Evolutionary conservation across 2,888 invertebrate species (phyloP), one percentile per base, ranked within the genome.

Genomic region (Phytoseiulus persimilis): DNA sequence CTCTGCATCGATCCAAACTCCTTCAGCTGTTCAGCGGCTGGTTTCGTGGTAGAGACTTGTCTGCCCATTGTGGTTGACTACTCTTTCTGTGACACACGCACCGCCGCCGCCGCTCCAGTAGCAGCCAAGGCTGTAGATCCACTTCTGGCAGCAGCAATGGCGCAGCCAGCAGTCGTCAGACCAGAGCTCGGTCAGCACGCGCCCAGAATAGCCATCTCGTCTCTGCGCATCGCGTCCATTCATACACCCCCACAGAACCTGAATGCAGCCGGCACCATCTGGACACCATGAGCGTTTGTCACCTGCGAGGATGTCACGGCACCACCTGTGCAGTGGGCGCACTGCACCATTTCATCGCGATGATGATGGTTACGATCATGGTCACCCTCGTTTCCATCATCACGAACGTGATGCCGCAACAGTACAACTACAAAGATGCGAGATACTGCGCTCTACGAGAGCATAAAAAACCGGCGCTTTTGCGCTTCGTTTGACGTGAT

Each of bases 401-500:
- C 65, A 65, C 65, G 65, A 65, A 65, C 65, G 65, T 28, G 18
- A 3, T 65, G 9, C 39, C 39, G 18, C 23, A 65, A 28, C 65
- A 23, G 23, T 65, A 28, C 65, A 14, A 28, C 18, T 23, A 65
- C 65, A 28, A 28, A 28, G 65, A 65, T 65, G 65, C 65, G 11
- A 28, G 65, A 39, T 39, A 39, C 65, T 14, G 65, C 18, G 65
- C 65, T 65, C 65, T 2, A 14, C 65, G 65, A 28, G 65, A 2
- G 23, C 18, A 65, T 28, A 65, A 65, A 65, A 65, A 65, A 65
- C 5, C 65, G 65, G 83, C 31, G 33, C 83, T 87, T 87, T 87
- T 32, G 31, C 33, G 87, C 87, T 87, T 84, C 84, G 84, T 33
- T 84, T 87, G 45, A 39, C 87, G 87, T 45, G 31, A 87, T 87